These are phyloP conservation scores for Channa striata DNA, from an alignment of 2,797 vertebrate species.

Conservation along the genomic window DNA sequence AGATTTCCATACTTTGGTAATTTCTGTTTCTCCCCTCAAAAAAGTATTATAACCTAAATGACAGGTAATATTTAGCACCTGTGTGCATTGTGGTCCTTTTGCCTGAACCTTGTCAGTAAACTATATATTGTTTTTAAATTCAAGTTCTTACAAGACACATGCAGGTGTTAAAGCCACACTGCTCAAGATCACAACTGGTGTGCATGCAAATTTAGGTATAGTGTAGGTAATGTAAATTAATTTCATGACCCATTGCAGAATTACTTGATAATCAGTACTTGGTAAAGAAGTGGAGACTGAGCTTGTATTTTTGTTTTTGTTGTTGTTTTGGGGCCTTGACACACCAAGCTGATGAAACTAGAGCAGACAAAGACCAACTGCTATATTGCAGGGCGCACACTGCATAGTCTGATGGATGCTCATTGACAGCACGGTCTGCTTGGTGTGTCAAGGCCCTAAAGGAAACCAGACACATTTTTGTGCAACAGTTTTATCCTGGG, in stretches of 20 bases:
- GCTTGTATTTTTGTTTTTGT: neutral
- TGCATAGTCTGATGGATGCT: no score
- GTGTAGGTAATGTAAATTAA: neutral
- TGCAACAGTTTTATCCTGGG: neutral
- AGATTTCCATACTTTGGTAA: conserved; percentile 26
- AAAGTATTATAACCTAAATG: no score
- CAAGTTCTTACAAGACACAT: neutral
- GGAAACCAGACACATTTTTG: neutral
- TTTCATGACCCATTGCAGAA: neutral
- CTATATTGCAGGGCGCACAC: no score
- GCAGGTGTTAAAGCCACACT: conserved; percentile 19
- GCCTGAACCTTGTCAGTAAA: neutral
- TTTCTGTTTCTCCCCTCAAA: neutral
- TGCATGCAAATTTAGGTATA: neutral
- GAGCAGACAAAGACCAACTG: no score
- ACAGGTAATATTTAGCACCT: conserved; percentile 1
- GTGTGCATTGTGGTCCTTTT: conserved; percentile 28
- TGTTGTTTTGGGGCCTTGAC: no score
- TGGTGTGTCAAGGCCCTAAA: no score
- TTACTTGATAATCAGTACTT: neutral
- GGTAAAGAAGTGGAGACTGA: conserved; percentile 13
- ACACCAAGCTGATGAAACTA: no score
- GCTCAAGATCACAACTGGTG: conserved; percentile 8
- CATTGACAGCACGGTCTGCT: no score
- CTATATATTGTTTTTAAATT: neutral